Base-by-base conservation (phyloP, 2,797 vertebrate species). In the Myiothlypis chrysogaster region DNA sequence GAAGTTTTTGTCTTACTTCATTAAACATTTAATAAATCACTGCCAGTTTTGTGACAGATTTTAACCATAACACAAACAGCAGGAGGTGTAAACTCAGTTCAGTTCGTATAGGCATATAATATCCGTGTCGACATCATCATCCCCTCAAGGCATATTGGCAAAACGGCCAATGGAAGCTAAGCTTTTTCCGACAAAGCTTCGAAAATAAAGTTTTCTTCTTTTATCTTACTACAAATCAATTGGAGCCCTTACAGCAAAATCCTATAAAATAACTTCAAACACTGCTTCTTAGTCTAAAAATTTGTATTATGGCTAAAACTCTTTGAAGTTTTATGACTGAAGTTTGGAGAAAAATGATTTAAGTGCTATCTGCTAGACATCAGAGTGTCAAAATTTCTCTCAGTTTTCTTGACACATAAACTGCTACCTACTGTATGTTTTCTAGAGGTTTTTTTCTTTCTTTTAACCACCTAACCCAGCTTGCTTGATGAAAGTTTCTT, bases 211-310 rank as follows among this genome's bases (percentile, higher is more conserved):
- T 99, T 99, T 99, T 98, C 99, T 98, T 98, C 99, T 99, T 99
- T 99, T 99, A 99, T 99, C 99, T 99, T 98, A 97, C 99, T 98
- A 98, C 98, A 99, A 99, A 99, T 99, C 99, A 99, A 99, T 99
- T 99, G 99, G 98, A 99, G 98, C 98, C 99, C 99, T 99, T 99
- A 99, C 98, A 99, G 99, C 99, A 98, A 99, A 99, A 99, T 99
- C 99, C 99, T 99, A 99, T 99, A 99, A 99, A 99, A 99, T 99
- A 99, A 99, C 99, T 99, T 99, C 99, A 99, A 99, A 99, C 99
- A 98, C 98, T 76, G 98, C 98, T 99, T 99, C 99, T 99, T 99
- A 99, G 99, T 99, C 99, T 98, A 98, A 99, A 99, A 99, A 99
- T 99, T 99, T 99, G 99, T 99, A 99, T 99, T 99, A 99, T 99